Conservation (phyloP, 2,888 invertebrate species). For the Deilephila elpenor region DNA sequence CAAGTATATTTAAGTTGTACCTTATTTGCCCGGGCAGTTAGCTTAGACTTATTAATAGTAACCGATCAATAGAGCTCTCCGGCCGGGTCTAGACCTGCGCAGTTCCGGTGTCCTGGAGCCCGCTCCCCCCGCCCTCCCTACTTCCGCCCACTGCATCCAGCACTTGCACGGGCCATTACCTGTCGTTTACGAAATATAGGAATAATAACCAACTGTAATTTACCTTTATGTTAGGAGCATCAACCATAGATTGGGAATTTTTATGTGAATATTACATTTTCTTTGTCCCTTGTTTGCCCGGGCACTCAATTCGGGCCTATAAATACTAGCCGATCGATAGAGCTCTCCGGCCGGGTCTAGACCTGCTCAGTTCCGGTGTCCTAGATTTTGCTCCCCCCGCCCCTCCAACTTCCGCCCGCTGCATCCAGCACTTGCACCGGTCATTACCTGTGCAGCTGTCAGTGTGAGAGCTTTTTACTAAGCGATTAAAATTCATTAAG, state of each 20-base stretch:
- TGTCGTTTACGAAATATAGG: no score
- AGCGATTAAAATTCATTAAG: background rate
- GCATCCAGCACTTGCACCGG: background rate
- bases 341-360: background rate
- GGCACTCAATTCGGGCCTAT: background rate
- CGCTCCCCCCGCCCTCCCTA: background rate
- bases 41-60: slow-evolving; percentile 2
- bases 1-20: background rate
- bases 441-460: background rate
- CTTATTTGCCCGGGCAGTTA: background rate
- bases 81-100: background rate
- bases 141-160: background rate
- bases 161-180: background rate
- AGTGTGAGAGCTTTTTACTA: background rate
- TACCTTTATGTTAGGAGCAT: no score
- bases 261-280: no score
- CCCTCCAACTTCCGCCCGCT: background rate
- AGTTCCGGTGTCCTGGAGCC: background rate
- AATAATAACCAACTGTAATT: no score
- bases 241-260: no score
- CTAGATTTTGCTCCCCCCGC: no score
- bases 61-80: background rate
- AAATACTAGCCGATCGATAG: background rate
- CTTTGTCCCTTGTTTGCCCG: background rate
- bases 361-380: slow-evolving; percentile 13